Evolutionary conservation across 2,888 invertebrate genomes (phyloP).

Genomic region (Timandra comae): DNA sequence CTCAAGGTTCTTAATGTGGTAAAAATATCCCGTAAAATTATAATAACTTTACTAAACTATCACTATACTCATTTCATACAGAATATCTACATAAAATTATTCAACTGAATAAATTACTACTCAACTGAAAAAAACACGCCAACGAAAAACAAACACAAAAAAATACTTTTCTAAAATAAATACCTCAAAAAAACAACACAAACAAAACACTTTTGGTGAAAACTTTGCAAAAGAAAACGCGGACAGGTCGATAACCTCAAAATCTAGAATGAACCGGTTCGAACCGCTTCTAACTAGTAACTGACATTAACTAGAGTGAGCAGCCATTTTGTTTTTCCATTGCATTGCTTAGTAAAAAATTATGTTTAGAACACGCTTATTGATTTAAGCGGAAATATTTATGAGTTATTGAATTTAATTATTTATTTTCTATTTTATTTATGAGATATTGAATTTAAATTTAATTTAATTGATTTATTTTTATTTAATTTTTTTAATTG

Average conservation of each 20-base stretch:
- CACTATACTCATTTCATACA: too few relatives aligned
- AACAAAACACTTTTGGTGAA: constrained; percentile 3
- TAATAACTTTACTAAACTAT: too few relatives aligned
- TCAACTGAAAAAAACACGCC: neutral
- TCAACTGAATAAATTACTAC: neutral
- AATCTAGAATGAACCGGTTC: constrained; percentile 25
- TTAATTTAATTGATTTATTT: too few relatives aligned
- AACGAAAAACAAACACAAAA: neutral
- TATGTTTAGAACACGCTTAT: too few relatives aligned
- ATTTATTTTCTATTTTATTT: too few relatives aligned
- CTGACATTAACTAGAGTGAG: constrained; percentile 2
- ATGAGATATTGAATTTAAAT: too few relatives aligned
- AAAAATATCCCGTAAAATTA: too few relatives aligned
- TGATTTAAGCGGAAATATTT: too few relatives aligned
- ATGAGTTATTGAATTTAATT: too few relatives aligned
- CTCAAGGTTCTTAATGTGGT: too few relatives aligned
- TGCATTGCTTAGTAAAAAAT: neutral
- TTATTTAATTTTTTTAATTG: too few relatives aligned
- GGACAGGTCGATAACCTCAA: constrained; percentile 23
- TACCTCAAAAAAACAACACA: constrained; percentile 1
- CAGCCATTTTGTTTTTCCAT: constrained; percentile 10
- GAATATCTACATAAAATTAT: too few relatives aligned
- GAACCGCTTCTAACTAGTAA: constrained; percentile 27
- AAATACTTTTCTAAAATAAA: constrained; percentile 1
- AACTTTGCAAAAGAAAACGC: neutral